A percentile compares a stretch with the other conserved stretches of the same genome.
These are phyloP conservation scores for Sakesphorus luctuosus DNA, from an alignment of 2,113 vertebrate species.

Conservation along the genomic window DNA sequence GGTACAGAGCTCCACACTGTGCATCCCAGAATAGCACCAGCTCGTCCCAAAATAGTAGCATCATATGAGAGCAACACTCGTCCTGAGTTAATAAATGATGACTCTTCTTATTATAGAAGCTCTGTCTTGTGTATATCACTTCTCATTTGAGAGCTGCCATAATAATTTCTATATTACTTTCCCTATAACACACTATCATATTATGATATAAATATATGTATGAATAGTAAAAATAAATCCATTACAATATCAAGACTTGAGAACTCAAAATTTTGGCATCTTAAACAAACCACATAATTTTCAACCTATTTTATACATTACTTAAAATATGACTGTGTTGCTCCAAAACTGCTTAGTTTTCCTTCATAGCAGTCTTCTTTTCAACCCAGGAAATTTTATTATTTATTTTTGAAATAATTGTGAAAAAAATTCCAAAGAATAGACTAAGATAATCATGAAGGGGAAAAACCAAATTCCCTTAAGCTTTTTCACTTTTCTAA, in stretches of 20 bases:
- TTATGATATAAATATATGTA: neutral
- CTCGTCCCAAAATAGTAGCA: neutral
- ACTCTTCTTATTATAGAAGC: neutral
- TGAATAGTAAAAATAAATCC: neutral
- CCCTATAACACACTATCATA: neutral
- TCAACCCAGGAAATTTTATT: neutral
- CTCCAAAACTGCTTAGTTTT: neutral
- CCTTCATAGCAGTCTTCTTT: neutral
- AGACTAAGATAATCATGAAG: neutral
- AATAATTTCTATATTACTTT: neutral
- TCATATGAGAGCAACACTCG: neutral
- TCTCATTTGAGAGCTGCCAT: neutral
- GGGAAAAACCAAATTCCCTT: neutral
- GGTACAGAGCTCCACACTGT: neutral
- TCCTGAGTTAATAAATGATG: neutral
- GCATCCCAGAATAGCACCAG: neutral
- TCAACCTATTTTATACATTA: neutral
- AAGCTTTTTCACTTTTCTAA: neutral
- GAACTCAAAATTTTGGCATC: neutral
- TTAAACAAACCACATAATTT: neutral
- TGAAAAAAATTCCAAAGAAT: neutral
- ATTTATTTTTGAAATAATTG: neutral
- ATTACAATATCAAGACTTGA: neutral
- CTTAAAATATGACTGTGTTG: neutral
- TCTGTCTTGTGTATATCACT: neutral